These are phyloP conservation scores for Drosophila oshimai DNA, from an alignment of 1,140 invertebrate species.

Conservation along the genomic window DNA sequence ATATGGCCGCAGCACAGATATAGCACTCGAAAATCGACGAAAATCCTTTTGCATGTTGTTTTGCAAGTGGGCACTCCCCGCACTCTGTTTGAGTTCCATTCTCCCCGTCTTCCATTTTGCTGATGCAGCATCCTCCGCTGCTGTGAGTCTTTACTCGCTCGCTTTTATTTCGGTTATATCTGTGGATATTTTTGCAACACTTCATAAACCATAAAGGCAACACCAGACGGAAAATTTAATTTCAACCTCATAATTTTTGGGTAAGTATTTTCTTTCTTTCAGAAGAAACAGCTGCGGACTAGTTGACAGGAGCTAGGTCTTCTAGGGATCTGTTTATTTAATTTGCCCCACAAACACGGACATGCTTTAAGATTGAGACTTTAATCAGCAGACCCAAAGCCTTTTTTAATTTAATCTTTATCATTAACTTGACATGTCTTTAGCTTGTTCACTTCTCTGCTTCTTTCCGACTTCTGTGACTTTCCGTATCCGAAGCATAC, in stretches of 20 bases:
- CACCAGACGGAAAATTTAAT: conserved; percentile 66
- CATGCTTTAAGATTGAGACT: no score
- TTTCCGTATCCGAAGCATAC: no score
- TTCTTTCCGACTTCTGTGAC: no score
- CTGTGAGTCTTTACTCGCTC: conserved; percentile 23
- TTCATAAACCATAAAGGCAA: conserved; percentile 77
- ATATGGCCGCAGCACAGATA: conserved; percentile 59
- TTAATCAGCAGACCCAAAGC: no score
- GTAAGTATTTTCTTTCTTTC: conserved; percentile 18
- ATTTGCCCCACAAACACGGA: no score
- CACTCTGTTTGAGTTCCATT: neutral
- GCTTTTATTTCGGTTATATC: conserved; percentile 45
- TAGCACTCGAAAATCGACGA: conserved; percentile 73
- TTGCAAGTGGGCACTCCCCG: conserved; percentile 47
- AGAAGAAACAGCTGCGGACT: conserved; percentile 27
- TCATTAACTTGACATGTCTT: no score
- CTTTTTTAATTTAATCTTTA: no score
- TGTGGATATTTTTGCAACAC: conserved; percentile 73
- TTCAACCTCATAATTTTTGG: conserved; percentile 65
- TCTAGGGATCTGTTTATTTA: no score
- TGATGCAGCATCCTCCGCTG: conserved; percentile 44
- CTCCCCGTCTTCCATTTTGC: conserved; percentile 41
- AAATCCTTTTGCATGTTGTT: conserved; percentile 79
- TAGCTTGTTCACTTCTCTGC: no score
- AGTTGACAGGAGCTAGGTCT: neutral